Evolutionary conservation across 92 coral and sea anemone species (phyloP).

Genomic region (Chrysogorgia sp.): DNA sequence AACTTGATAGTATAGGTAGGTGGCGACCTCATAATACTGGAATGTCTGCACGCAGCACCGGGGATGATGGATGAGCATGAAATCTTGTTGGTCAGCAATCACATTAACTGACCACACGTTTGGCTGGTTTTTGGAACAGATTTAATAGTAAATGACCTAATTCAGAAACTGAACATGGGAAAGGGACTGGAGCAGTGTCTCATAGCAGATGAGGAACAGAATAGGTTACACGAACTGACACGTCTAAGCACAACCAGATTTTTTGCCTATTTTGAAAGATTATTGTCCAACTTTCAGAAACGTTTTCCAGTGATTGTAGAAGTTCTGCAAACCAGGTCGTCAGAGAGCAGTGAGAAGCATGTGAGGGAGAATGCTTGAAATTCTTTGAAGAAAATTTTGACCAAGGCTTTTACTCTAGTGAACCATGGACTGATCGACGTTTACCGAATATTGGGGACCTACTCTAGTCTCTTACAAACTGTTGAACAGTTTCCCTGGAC

Average conservation of each 20-base stretch:
- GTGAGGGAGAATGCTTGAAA: conserved; percentile 17
- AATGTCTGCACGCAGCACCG: neutral
- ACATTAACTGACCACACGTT: conserved; percentile 20
- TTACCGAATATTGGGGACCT: conserved; percentile 4
- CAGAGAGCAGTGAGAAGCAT: conserved; percentile 10
- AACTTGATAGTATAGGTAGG: too few species aligned
- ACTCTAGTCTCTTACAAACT: conserved; percentile 8
- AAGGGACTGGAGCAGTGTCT: conserved; percentile 16
- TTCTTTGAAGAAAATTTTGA: conserved; percentile 12
- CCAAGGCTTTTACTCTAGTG: conserved; percentile 3
- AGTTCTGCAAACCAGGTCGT: conserved; percentile 3
- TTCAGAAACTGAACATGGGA: conserved; percentile 2
- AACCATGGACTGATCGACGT: conserved; percentile 13
- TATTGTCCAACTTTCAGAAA: conserved; percentile 13
- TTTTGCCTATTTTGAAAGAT: conserved; percentile 24
- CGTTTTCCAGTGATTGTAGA: conserved; percentile 13
- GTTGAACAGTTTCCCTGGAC: too few species aligned
- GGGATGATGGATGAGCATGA: neutral
- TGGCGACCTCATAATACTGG: too few species aligned
- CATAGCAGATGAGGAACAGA: conserved; percentile 15
- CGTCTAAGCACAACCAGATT: conserved; percentile 19
- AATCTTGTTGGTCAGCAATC: too few species aligned
- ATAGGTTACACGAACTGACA: conserved; percentile 8
- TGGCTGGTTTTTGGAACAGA: conserved; percentile 18
- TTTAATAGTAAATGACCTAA: conserved; percentile 6